Base-by-base conservation (phyloP, 2,113 vertebrate genomes). In the Rhipidura dahli region DNA sequence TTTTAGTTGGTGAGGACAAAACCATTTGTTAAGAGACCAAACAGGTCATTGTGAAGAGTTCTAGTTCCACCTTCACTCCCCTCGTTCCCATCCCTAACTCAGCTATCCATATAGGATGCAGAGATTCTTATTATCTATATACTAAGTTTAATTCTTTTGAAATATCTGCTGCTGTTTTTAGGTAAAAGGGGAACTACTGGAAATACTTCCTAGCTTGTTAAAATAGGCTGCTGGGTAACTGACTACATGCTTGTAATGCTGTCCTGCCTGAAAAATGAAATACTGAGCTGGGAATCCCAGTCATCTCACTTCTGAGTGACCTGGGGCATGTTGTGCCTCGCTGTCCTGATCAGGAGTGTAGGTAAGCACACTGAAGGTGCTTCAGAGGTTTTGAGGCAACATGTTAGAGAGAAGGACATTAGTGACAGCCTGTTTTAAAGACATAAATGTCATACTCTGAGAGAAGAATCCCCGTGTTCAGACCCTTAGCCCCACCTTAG, bases 391-490 rank as follows among this genome's bases (percentile, higher is more conserved):
- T 84, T 49, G 27, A 23, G 44, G 33, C 0, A 0, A 39, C 10
- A 1, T 2, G 6, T 44, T 80, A 26, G 7, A 9, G 39, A 54
- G 59, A 21, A 68, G 39, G 56, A 30, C 63, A 31, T 45, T 33
- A 49, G n/a, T 0, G 3, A 42, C 50, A 57, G 20, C 30, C 21
- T 35, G 8, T 60, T 83, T 50, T 63, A 35, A 83, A 40, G 53
- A 66, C 0, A 0, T 20, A 13, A 54, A 28, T 9, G 8, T 37
- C 31, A 2, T 5, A 11, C 13, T 2, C 35, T 33, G 26, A 44
- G 50, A 60, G 59, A n/a, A 33, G 19, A 57, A n/a, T 47, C 14
- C 21, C 21, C 0, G 0, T 24, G 21, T 78, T 84, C 49, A 37
- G 9, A 56, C 31, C 33, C 54, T 23, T 56, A 14, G 7, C 8